Conservation (phyloP, 2,888 invertebrate genomes). For the Fragum whitleyi region DNA sequence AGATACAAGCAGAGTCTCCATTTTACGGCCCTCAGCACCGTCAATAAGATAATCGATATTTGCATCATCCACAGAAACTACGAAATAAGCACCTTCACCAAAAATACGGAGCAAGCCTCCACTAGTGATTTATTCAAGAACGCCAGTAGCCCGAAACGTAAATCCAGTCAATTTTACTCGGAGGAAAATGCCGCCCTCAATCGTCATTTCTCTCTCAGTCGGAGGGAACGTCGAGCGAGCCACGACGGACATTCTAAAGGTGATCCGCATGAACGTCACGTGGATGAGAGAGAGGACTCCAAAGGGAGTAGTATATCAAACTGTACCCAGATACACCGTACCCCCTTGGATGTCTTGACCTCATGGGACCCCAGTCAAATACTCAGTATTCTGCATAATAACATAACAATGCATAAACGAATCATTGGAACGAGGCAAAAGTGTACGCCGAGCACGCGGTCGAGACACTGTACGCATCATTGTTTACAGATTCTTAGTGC, state of each 20-base stretch:
- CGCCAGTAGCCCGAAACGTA: slow-evolving; percentile 64
- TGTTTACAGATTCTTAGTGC: slow-evolving; percentile 88
- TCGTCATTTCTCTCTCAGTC: slow-evolving; percentile 60
- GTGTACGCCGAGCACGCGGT: slow-evolving; percentile 88
- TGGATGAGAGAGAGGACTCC: slow-evolving; percentile 63
- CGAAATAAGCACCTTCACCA: slow-evolving; percentile 71
- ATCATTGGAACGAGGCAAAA: slow-evolving; percentile 88
- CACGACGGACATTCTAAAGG: slow-evolving; percentile 66
- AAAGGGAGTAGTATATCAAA: slow-evolving; percentile 61
- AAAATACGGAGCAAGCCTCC: slow-evolving; percentile 60
- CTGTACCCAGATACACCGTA: slow-evolving; percentile 69
- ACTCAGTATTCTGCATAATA: slow-evolving; percentile 87
- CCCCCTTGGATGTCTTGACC: slow-evolving; percentile 82
- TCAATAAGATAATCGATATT: slow-evolving; percentile 87
- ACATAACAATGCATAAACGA: slow-evolving; percentile 88
- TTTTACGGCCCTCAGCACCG: slow-evolving; percentile 88
- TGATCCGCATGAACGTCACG: slow-evolving; percentile 63
- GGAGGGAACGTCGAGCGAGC: slow-evolving; percentile 59
- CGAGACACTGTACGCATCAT: slow-evolving; percentile 88
- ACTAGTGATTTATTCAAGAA: slow-evolving; percentile 55
- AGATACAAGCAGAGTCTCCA: slow-evolving; percentile 88
- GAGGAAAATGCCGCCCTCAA: slow-evolving; percentile 65
- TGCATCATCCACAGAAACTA: slow-evolving; percentile 86
- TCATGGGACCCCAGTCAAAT: slow-evolving; percentile 86
- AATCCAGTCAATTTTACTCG: slow-evolving; percentile 54